These are phyloP conservation scores for Hylaeus volcanicus DNA, from an alignment of 1,140 invertebrate species.

Conservation along the genomic window DNA sequence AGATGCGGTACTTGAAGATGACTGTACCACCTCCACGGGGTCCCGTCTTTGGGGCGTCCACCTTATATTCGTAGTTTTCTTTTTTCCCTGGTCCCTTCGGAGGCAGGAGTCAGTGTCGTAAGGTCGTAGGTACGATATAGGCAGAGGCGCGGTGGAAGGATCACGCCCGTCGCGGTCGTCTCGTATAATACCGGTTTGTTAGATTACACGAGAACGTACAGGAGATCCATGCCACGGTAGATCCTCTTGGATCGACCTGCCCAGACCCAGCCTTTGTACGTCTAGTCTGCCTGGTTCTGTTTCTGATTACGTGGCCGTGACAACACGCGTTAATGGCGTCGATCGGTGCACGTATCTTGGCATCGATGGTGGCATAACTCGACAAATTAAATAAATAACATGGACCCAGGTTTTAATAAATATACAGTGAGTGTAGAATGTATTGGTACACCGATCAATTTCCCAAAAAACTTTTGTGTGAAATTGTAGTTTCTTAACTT, in stretches of 20 bases:
- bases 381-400: no score
- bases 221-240: slow-evolving; percentile 39
- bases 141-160: slow-evolving; percentile 49
- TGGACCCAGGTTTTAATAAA: no score
- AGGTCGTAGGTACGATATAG: slow-evolving; percentile 58
- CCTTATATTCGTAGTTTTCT: slow-evolving; percentile 24
- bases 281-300: background rate
- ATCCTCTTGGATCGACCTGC: slow-evolving; percentile 46
- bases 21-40: slow-evolving; percentile 34
- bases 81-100: slow-evolving; percentile 29
- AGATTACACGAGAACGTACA: slow-evolving; percentile 58
- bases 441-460: no score
- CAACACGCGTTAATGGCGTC: slow-evolving; percentile 1
- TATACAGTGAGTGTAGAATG: no score
- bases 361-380: no score
- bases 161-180: slow-evolving; percentile 49
- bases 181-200: slow-evolving; percentile 67
- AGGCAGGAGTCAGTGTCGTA: slow-evolving; percentile 53
- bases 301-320: background rate
- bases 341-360: background rate
- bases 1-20: slow-evolving; percentile 33
- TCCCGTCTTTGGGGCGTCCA: slow-evolving; percentile 42
- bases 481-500: no score
- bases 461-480: no score
- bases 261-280: background rate